Base-by-base conservation (phyloP, 2,113 vertebrate species). In the Salvelinus alpinus region DNA sequence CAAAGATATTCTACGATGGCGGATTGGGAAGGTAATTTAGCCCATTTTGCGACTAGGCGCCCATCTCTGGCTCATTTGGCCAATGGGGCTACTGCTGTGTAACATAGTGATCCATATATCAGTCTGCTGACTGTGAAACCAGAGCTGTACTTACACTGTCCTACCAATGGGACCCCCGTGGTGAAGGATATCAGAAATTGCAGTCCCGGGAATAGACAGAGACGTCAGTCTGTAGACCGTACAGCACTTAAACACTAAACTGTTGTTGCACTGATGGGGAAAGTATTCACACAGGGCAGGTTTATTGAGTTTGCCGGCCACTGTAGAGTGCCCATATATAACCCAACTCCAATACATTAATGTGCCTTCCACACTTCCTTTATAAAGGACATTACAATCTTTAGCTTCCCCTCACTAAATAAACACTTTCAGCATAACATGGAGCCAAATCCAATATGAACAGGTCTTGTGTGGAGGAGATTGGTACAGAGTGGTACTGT, bases 161-260 rank as follows among this genome's bases (percentile, higher is more conserved):
- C 82, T 66, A 83, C 81, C 77, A 66, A 74, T 88, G 82, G 86
- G 78, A 76, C 86, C 72, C 76, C 69, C 84, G 72, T 78, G 71
- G 73, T 91, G 90, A 92, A 85, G 85, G 88, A 91, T 89, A 84
- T 76, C 74, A 82, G 86, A 85, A 85, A 85, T 80, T 76, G 89
- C 82, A 80, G 69, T 62, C 64, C 77, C 59, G 59, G 72, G 90
- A 89, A 86, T 83, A 82, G 83, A 92, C 85, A 85, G 85, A 91
- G 88, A 90, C 75, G 87, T 91, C 91, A 86, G 84, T 73, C 71
- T 75, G 84, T 65, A 44, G 62, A 29, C 78, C 79, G 79, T 79
- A 67, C 84, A 78, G 79, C 54, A 47, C 73, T 65, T 71, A 77
- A 82, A 81, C 75, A 78, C 81, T 59, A 2, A 13, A 13, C 79